Base-by-base conservation (phyloP, 2,797 vertebrate species). In the Pseudochirops cupreus region DNA sequence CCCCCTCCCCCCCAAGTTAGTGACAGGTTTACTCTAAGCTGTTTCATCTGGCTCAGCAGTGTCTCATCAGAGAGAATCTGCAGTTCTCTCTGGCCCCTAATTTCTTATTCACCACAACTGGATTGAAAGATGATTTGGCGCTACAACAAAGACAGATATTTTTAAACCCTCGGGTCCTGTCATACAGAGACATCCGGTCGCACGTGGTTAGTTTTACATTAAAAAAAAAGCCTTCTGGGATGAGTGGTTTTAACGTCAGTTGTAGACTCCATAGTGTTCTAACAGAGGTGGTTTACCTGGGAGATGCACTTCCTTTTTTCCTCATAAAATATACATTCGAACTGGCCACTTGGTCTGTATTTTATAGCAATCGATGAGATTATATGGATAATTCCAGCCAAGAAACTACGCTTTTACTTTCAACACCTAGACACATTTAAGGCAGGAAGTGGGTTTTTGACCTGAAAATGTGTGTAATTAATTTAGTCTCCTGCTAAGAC, bases 1-100 rank as follows among this genome's bases (percentile, higher is more conserved):
- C 29, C 31, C 62, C 33, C 4, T 11, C 31, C 2, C 33, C 33
- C 28, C 56, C 14, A 39, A 56, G 56, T 53, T 56, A 95, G 56
- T 92, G n/a, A 54, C 59, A 33, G n/a, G 53, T 93, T 93, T 92
- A 52, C 90, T 93, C 53, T 92, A 93, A 93, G 94, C 21, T 6
- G 26, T 90, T 92, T 95, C 39, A 92, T 59, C 53, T 46, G 56
- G 21, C 18, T 33, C 12, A 82, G 56, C 56, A 91, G 62, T 56
- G 6, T 28, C n/a, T 92, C 46, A 91, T 39, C 16, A 46, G 24
- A 58, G 91, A 94, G 56, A 92, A 74, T 91, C 91, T 91, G 0
- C 26, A 67, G 52, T 21, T 93, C 87, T 94, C n/a, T 54, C 14
- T 5, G 28, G 62, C 53, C 94, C 92, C 91, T 57, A 28, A 59